A percentile compares a stretch with the other conserved stretches of the same genome.
Conservation (phyloP, 2,113 vertebrate genomes). For the Arizona elegans region DNA sequence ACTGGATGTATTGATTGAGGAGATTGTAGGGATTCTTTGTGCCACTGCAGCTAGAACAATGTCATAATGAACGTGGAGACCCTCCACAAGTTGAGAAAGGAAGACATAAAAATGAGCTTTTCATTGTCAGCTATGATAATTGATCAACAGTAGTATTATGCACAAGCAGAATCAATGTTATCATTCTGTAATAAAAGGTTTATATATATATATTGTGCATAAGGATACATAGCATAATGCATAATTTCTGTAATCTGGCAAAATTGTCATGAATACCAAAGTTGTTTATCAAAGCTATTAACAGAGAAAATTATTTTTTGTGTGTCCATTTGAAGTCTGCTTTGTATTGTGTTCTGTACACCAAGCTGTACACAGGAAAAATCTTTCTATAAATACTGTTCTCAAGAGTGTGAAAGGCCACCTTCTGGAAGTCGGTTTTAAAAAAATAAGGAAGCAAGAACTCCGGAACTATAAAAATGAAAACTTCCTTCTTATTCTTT, state of each 20-base stretch:
- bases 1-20: not conserved
- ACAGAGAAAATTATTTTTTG: constrained; percentile 2
- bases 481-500: not conserved
- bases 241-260: not conserved
- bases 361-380: not conserved
- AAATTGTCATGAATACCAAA: not conserved
- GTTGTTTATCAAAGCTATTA: constrained; percentile 5
- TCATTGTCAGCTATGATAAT: not conserved
- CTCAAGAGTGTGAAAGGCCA: not conserved
- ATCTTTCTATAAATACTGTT: not conserved
- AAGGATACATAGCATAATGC: not conserved
- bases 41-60: not conserved
- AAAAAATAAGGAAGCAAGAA: not conserved
- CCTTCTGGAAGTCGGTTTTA: not conserved
- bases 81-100: not conserved
- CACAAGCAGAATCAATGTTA: not conserved
- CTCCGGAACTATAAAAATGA: not conserved
- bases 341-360: not conserved
- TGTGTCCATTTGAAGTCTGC: not conserved
- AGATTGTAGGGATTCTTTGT: too few relatives aligned
- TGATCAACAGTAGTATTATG: not conserved
- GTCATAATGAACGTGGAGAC: not conserved
- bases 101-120: not conserved
- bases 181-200: not conserved
- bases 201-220: rapidly evolving